Conservation (phyloP, 2,888 invertebrate species). For the Conomelus anceps region DNA sequence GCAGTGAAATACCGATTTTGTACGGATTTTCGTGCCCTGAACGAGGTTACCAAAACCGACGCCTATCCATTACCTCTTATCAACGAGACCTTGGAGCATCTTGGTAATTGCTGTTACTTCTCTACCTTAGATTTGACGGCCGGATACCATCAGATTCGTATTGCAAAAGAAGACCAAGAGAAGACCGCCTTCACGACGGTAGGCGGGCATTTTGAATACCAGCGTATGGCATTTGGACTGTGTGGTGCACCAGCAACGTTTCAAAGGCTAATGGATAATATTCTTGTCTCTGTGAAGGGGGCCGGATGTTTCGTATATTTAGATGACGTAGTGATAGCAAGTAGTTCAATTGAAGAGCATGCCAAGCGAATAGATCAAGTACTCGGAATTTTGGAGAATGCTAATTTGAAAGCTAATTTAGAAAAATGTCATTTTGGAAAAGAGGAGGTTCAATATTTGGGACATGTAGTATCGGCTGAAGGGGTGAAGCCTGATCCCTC, state of each 20-base stretch:
- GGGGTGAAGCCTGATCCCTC: neutral
- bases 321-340: neutral
- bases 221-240: constrained; percentile 37
- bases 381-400: neutral
- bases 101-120: constrained; percentile 31
- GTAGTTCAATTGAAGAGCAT: neutral
- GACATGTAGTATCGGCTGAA: neutral
- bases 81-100: too few relatives aligned
- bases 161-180: constrained; percentile 33
- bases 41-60: constrained; percentile 36
- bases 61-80: constrained; percentile 35
- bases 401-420: too few relatives aligned
- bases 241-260: too few relatives aligned
- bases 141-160: constrained; percentile 38
- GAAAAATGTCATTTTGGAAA: too few relatives aligned
- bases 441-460: neutral
- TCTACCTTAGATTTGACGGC: constrained; percentile 34
- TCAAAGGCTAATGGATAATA: too few relatives aligned
- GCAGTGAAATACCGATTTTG: constrained; percentile 31
- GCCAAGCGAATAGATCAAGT: neutral
- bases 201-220: constrained; percentile 36
- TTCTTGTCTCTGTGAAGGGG: constrained; percentile 31
- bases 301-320: neutral
- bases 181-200: constrained; percentile 39
- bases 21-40: constrained; percentile 36